Evolutionary conservation across 2,113 vertebrate genomes (phyloP), one percentile per base, ranked within the genome.

Genomic region (Cnemophilus loriae): DNA sequence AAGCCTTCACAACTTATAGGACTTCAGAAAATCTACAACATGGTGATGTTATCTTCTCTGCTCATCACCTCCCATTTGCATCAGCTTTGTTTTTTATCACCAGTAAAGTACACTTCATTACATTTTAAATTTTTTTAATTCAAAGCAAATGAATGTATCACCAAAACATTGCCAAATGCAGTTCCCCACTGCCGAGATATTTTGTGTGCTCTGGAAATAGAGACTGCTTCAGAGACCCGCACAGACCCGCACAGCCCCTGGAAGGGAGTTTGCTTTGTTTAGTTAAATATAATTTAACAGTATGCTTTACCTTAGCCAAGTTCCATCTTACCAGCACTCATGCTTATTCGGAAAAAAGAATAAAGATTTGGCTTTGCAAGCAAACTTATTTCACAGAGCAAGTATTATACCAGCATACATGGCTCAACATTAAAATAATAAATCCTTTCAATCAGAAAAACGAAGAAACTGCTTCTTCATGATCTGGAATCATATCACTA

Each of bases 401-500:
- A 80, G 33, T 74, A 93, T 70, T 68, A 56, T 60, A 90, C 32
- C 67, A 94, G 59, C 26, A 78, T 80, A 91, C 53, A 91, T 52
- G 28, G 59, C 57, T 95, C 63, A 80, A 28, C 63, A 84, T 85
- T 80, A 93, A 93, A 94, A 82, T 59, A 91, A 79, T 73, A 93
- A 52, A 76, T 70, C 14, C 15, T 81, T 84, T 94, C 63, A 91
- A 93, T 90, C 81, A 93, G 47, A 93, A 96, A 93, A 93, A 47
- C 44, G 52, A 95, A 94, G 60, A 89, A 90, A 88, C 18, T 57
- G n/a, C 65, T 84, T 92, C 70, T 95, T 96, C 74, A 93, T 76
- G 93, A 44, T 75, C 88, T 94, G 84, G 93, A 84, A 92, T 93
- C 82, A 82, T 61, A 96, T 96, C 63, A 91, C 82, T 91, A 90